Evolutionary conservation across 2,888 invertebrate species (phyloP).

Genomic region (Andrena bicolor): DNA sequence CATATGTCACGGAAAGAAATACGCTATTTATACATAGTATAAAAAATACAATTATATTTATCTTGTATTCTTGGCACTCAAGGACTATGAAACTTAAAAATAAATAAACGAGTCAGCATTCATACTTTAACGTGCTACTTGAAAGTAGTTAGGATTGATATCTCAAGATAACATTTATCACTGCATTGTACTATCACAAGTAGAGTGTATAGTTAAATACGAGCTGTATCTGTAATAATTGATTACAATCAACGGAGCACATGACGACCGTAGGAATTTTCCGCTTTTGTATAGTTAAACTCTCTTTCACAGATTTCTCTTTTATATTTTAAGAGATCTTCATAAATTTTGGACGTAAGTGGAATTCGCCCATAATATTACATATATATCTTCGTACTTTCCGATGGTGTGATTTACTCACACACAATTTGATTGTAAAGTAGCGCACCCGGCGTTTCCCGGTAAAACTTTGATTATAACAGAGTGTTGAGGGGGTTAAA

Average conservation of each 20-base stretch:
- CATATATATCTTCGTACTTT: neutral
- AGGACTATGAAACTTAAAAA: constrained; percentile 12
- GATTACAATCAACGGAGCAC: neutral
- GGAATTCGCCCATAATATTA: neutral
- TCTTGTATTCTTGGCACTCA: constrained; percentile 27
- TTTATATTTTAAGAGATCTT: too few species aligned
- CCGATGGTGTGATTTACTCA: too few species aligned
- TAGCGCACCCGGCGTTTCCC: too few species aligned
- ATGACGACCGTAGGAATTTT: too few species aligned
- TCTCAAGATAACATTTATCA: constrained; percentile 21
- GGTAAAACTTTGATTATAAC: too few species aligned
- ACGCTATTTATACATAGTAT: neutral
- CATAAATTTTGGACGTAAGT: too few species aligned
- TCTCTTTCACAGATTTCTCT: too few species aligned
- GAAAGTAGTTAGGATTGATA: neutral
- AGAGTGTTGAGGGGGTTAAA: too few species aligned
- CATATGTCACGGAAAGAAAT: neutral
- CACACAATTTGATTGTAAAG: too few species aligned
- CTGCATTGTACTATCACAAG: neutral
- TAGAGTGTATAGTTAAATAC: neutral
- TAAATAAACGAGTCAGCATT: neutral
- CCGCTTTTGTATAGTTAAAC: neutral
- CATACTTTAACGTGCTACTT: neutral
- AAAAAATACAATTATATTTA: neutral
- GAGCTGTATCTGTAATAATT: neutral